These are phyloP conservation scores for Thamnaconus septentrionalis DNA, from an alignment of 2,113 vertebrate species.

Conservation along the genomic window DNA sequence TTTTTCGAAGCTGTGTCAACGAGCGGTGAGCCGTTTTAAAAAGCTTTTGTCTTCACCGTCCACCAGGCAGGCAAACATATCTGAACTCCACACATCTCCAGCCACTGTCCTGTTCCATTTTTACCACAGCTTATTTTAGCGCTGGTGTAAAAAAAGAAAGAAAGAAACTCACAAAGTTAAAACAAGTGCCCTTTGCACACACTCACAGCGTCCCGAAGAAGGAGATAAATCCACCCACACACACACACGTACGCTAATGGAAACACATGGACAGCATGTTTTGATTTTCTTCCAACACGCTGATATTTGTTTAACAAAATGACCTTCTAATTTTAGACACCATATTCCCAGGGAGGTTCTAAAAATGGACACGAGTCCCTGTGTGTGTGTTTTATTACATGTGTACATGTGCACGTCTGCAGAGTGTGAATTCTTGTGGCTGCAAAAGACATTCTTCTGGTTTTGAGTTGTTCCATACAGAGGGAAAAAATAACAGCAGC, in stretches of 20 bases:
- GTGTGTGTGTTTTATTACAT: neutral
- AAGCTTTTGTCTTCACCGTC: too few species aligned
- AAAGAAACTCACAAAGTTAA: too few species aligned
- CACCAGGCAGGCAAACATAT: too few species aligned
- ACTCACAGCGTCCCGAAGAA: too few species aligned
- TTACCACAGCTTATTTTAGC: too few species aligned
- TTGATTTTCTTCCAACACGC: constrained; percentile 46
- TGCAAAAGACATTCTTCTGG: neutral
- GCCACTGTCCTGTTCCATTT: neutral
- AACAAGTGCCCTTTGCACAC: too few species aligned
- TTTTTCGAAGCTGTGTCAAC: too few species aligned
- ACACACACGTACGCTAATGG: constrained; percentile 11
- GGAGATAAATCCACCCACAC: too few species aligned
- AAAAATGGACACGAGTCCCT: constrained; percentile 48
- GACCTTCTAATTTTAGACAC: constrained; percentile 60
- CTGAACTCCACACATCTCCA: too few species aligned
- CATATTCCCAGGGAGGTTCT: constrained; percentile 37
- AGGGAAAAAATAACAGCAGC: constrained; percentile 1
- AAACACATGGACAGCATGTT: constrained; percentile 43
- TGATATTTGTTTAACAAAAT: constrained; percentile 67
- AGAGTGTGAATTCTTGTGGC: constrained; percentile 28
- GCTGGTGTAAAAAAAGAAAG: too few species aligned
- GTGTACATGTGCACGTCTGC: neutral
- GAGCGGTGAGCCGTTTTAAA: too few species aligned
- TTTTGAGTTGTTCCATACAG: constrained; percentile 18